Base-by-base conservation (phyloP, 1,140 invertebrate genomes). In the Drosophila albomicans region DNA sequence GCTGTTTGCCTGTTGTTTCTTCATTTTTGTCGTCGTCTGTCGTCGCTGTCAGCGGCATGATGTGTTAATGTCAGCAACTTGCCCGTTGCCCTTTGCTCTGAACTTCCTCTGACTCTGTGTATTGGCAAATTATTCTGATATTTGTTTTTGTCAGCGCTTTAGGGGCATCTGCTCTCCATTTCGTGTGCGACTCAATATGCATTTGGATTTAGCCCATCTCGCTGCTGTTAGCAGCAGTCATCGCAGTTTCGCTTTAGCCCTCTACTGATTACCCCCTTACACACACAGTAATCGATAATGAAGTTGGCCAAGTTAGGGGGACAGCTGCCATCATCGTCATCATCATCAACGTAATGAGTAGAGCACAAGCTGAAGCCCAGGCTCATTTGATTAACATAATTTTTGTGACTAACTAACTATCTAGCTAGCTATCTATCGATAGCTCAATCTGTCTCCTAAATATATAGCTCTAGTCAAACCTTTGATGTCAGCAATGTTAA, bases 121-220 rank as follows among this genome's bases (percentile, higher is more conserved):
- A 87, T 89, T 85, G 81, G 81, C 62, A 89, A 88, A 89, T 88
- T 88, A 88, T 88, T 81, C 85, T 51, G 68, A 65, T 79, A 89
- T 88, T 89, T 81, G 85, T 89, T 85, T 89, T 84, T 84, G 84
- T 88, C 84, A 80, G 73, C 68, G 58, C 52, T 43, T 58, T 70
- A 25, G 20, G 48, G 62, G 68, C 73, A 75, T 64, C 35, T 54
- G 43, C 41, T 58, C 25, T 51, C 25, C 64, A 48, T 25, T 71
- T 38, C 73, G 68, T 59, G 38, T 11, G 11, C 38, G 58, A 82
- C 84, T 82, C 75, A 89, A 88, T 89, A 89, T 88, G 85, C 85
- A 84, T 63, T 88, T 48, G 25, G 61, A 52, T 64, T 75, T 75
- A 35, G n/a, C 58, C 56, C 6, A 79, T 66, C 71, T 25, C 20